phyloP scores from a whole-genome alignment of 2,113 vertebrate species.

The Gymnogyps californianus region DNA sequence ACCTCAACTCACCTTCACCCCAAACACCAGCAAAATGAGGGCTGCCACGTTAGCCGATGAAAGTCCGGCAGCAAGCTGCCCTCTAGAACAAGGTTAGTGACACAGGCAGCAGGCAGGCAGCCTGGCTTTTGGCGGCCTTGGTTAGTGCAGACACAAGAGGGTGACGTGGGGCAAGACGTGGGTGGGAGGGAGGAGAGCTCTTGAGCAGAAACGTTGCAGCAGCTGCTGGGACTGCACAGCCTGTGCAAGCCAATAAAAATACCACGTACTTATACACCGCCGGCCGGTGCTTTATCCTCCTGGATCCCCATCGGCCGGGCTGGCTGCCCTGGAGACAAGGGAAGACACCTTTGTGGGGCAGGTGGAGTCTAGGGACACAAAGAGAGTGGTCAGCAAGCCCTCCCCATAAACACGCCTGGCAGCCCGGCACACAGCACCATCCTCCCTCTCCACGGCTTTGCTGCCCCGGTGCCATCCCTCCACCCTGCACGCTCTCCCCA shows the following conservation, averaged over 20 bases:
- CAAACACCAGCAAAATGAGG: background rate
- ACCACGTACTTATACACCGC: slow-evolving; percentile 70
- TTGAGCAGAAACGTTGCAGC: background rate
- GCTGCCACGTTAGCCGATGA: background rate
- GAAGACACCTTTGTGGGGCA: slow-evolving; percentile 64
- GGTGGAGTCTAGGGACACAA: slow-evolving; percentile 65
- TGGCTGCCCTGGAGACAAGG: slow-evolving; percentile 60
- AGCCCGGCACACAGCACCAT: background rate
- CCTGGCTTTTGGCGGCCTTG: background rate
- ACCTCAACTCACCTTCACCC: background rate
- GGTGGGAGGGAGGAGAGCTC: background rate
- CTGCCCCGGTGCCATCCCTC: background rate
- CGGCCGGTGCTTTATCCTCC: slow-evolving; percentile 67
- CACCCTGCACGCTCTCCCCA: background rate
- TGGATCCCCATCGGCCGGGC: slow-evolving; percentile 35
- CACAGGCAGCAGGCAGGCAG: background rate
- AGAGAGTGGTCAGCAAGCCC: slow-evolving; percentile 58
- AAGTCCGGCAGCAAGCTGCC: background rate
- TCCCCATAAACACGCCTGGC: background rate
- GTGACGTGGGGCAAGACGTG: background rate
- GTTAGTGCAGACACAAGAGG: slow-evolving; percentile 7
- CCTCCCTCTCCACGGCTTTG: background rate
- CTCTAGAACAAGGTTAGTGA: background rate
- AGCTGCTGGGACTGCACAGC: slow-evolving; percentile 43
- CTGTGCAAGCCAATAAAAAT: slow-evolving; percentile 49